phyloP scores from a whole-genome alignment of 1,140 invertebrate genomes.

The Antheraea pernyi region DNA sequence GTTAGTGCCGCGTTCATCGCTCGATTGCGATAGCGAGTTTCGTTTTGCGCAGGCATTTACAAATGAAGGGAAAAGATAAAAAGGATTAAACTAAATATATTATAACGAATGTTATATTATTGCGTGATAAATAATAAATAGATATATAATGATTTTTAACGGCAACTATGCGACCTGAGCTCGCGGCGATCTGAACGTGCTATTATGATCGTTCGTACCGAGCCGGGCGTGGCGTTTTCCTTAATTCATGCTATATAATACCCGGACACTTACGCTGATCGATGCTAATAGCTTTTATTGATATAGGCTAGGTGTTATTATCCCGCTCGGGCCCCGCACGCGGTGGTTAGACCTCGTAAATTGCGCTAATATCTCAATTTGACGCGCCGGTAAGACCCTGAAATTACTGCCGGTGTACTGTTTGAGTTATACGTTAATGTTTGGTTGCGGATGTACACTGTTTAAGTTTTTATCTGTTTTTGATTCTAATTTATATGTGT shows the following conservation, averaged over 20 bases:
- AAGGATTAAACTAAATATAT: too few relatives aligned
- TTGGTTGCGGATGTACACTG: slow-evolving; percentile 19
- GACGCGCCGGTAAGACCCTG: slow-evolving; percentile 48
- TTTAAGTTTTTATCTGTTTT: neutral
- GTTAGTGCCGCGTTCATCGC: too few relatives aligned
- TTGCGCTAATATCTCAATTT: slow-evolving; percentile 66
- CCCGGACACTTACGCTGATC: slow-evolving; percentile 64
- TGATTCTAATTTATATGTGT: neutral
- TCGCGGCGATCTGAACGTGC: slow-evolving; percentile 28
- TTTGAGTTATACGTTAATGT: slow-evolving; percentile 64
- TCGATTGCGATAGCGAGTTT: too few relatives aligned
- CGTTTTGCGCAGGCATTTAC: too few relatives aligned
- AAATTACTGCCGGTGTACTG: slow-evolving; percentile 44
- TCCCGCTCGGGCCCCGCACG: slow-evolving; percentile 42
- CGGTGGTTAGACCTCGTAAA: slow-evolving; percentile 56
- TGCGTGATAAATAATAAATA: too few relatives aligned
- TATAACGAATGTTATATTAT: too few relatives aligned
- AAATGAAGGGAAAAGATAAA: too few relatives aligned
- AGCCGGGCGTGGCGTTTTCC: slow-evolving; percentile 51
- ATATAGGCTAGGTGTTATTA: slow-evolving; percentile 69
- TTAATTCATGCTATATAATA: slow-evolving; percentile 58
- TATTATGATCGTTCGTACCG: slow-evolving; percentile 39
- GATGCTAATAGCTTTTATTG: slow-evolving; percentile 75
- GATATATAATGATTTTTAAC: neutral
- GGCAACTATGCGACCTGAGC: slow-evolving; percentile 1